Conservation (phyloP, 92 coral and sea anemone species). For the Epizoanthus fatuus region DNA sequence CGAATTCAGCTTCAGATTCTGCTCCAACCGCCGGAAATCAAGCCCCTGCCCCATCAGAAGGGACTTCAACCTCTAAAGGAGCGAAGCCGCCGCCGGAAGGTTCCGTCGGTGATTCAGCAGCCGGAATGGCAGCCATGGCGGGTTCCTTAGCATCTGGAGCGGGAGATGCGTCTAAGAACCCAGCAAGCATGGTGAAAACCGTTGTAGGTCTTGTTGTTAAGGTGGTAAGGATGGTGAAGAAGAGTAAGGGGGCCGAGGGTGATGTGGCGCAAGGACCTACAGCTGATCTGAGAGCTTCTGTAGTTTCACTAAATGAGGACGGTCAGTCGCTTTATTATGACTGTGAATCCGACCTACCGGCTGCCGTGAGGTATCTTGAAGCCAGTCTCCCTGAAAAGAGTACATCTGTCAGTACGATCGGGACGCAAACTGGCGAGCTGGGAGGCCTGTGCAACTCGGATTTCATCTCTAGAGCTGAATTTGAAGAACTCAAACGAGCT, state of each 20-base stretch:
- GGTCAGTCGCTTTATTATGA: slow-evolving; percentile 40
- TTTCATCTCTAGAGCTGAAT: slow-evolving; percentile 31
- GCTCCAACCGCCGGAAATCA: slow-evolving; percentile 15
- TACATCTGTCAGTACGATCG: slow-evolving; percentile 19
- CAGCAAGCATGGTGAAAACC: slow-evolving; percentile 51
- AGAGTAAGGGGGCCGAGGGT: slow-evolving; percentile 40
- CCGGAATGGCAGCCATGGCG: slow-evolving; percentile 35
- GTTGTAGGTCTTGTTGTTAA: slow-evolving; percentile 60
- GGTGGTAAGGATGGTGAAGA: slow-evolving; percentile 62
- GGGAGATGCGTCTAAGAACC: slow-evolving; percentile 46
- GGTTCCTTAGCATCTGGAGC: slow-evolving; percentile 39
- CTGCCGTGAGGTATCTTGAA: neutral
- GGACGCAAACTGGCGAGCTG: slow-evolving; percentile 15
- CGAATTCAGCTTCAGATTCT: neutral
- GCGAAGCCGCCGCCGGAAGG: slow-evolving; percentile 22
- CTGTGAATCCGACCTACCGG: slow-evolving; percentile 39
- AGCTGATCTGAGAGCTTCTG: slow-evolving; percentile 39
- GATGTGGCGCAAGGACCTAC: slow-evolving; percentile 16
- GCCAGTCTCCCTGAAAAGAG: neutral
- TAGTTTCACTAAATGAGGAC: slow-evolving; percentile 38
- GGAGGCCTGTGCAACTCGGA: neutral
- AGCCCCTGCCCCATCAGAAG: slow-evolving; percentile 43
- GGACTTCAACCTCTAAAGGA: slow-evolving; percentile 26
- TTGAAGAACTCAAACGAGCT: slow-evolving; percentile 41
- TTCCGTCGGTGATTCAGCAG: slow-evolving; percentile 45